Conservation (phyloP, 2,113 vertebrate species). For the Micronisus gabar region DNA sequence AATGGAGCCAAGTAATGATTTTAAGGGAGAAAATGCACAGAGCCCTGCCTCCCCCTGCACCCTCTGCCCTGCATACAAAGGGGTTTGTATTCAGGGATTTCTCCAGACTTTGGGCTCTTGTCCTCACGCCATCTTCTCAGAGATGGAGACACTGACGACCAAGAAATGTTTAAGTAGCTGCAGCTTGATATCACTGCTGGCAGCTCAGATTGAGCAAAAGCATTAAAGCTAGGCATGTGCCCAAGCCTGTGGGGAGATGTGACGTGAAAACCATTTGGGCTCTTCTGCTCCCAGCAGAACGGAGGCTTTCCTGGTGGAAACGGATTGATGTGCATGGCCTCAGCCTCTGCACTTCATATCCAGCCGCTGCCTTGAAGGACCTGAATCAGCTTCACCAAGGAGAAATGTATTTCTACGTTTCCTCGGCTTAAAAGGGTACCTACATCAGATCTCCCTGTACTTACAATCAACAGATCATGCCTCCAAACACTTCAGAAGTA, state of each 20-base stretch:
- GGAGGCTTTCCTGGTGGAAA: background rate
- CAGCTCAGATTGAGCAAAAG: background rate
- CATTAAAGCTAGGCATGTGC: background rate
- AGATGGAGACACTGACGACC: background rate
- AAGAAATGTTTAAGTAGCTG: background rate
- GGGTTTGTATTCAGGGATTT: background rate
- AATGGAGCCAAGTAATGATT: conserved; percentile 38
- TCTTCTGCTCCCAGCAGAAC: background rate
- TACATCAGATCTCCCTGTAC: background rate
- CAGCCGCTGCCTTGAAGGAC: background rate
- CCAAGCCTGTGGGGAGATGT: background rate
- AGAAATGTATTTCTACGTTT: background rate
- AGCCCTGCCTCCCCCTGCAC: background rate
- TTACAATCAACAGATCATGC: background rate
- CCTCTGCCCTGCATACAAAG: background rate
- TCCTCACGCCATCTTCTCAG: background rate
- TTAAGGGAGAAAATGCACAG: background rate
- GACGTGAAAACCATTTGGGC: background rate
- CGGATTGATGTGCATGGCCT: background rate
- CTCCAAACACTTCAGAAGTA: background rate
- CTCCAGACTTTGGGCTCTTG: background rate
- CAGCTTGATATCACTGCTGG: background rate
- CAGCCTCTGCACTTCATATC: background rate
- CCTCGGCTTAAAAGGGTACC: background rate
- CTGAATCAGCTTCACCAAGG: background rate